These are phyloP conservation scores for Centropyge bicolor DNA, from an alignment of 2,797 vertebrate species.

Conservation along the genomic window DNA sequence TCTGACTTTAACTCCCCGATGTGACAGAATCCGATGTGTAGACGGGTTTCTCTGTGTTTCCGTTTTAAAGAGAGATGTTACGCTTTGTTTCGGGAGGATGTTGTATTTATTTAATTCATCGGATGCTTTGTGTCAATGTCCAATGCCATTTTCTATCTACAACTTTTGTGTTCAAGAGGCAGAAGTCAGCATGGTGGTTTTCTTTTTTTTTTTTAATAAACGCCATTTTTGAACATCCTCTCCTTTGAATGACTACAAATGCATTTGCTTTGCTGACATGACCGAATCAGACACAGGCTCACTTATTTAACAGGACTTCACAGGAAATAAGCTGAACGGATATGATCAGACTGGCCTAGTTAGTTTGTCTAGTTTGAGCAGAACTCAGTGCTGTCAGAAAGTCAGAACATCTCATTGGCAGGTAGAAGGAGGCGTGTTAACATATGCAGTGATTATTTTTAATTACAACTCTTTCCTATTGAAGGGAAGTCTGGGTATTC, in stretches of 20 bases:
- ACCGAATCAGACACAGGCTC: neutral
- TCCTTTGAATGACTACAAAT: conserved; percentile 64
- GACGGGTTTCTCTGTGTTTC: conserved; percentile 47
- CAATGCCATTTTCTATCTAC: conserved; percentile 73
- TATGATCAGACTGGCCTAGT: conserved; percentile 3
- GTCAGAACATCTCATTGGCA: neutral
- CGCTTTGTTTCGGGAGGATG: conserved; percentile 44
- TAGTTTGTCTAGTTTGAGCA: neutral
- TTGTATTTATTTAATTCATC: conserved; percentile 79
- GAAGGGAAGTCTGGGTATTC: neutral
- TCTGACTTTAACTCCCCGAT: conserved; percentile 21
- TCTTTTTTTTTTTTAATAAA: conserved; percentile 80
- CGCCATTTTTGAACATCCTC: conserved; percentile 84
- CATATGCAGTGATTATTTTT: neutral
- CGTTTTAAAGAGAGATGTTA: conserved; percentile 41
- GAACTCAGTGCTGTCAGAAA: neutral
- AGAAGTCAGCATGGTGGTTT: conserved; percentile 76
- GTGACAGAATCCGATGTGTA: conserved; percentile 43
- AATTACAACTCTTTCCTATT: neutral
- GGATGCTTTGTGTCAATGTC: conserved; percentile 65
- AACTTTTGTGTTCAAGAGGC: conserved; percentile 70
- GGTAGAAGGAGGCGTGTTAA: neutral
- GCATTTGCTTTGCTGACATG: neutral
- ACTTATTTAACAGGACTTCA: neutral
- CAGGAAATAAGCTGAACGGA: conserved; percentile 11